Conservation (phyloP, 2,888 invertebrate species). For the Habroteleia sp. region DNA sequence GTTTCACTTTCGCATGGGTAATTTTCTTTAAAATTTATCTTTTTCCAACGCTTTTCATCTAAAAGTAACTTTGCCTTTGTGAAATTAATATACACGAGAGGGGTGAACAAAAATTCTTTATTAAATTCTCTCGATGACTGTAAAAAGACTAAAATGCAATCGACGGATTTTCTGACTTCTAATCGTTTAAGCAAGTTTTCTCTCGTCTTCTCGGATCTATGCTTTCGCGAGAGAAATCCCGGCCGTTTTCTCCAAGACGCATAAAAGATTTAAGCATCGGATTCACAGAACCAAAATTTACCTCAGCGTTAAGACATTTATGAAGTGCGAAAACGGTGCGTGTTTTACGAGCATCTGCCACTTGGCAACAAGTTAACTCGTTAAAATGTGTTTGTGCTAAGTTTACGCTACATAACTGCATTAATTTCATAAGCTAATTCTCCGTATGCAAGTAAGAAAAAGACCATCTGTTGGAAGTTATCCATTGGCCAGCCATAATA, state of each 20-base stretch:
- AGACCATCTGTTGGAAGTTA: slow-evolving; percentile 41
- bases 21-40: no score
- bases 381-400: slow-evolving; percentile 34
- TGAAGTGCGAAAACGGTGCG: slow-evolving; percentile 66
- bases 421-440: slow-evolving; percentile 53
- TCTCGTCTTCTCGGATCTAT: background rate
- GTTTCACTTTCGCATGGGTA: no score
- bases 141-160: background rate
- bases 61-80: slow-evolving; percentile 1
- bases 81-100: slow-evolving; percentile 6
- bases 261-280: slow-evolving; percentile 46
- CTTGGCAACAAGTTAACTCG: slow-evolving; percentile 53
- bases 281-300: slow-evolving; percentile 61
- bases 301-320: slow-evolving; percentile 60
- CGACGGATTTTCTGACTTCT: background rate
- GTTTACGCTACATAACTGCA: slow-evolving; percentile 50
- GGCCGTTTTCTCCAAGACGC: slow-evolving; percentile 46
- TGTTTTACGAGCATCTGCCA: slow-evolving; percentile 64
- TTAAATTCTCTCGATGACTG: slow-evolving; percentile 8
- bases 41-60: no score
- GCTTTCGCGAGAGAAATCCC: slow-evolving; percentile 34
- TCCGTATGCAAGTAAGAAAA: slow-evolving; percentile 4
- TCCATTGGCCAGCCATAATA: slow-evolving; percentile 25
- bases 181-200: slow-evolving; percentile 18
- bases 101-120: slow-evolving; percentile 7